Conservation (phyloP, 2,113 vertebrate species). For the Vidua chalybeata region DNA sequence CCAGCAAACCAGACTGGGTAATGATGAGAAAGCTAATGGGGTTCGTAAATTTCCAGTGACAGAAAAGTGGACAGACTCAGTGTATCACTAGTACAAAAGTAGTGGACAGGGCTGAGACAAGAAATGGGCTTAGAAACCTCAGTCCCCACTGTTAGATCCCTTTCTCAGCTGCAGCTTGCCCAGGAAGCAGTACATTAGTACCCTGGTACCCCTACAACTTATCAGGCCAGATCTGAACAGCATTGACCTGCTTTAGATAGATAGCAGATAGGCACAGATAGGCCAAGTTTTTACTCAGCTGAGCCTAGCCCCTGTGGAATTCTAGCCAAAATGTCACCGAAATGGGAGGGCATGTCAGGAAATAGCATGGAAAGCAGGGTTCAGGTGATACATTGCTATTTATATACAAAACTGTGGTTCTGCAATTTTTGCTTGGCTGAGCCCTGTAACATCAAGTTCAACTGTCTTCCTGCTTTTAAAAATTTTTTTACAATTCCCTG, state of each 20-base stretch:
- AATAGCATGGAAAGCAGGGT: neutral
- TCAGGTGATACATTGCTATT: neutral
- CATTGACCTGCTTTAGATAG: neutral
- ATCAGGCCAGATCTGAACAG: neutral
- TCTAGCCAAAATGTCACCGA: neutral
- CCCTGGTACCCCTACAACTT: neutral
- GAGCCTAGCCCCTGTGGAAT: neutral
- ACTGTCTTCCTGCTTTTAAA: neutral
- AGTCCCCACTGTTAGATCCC: neutral
- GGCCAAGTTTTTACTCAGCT: neutral
- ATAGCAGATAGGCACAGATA: neutral
- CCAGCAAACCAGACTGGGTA: neutral
- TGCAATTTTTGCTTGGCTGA: neutral
- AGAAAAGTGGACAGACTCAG: neutral
- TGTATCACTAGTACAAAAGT: rapidly evolving
- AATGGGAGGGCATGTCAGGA: neutral
- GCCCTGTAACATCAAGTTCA: neutral
- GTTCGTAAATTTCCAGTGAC: neutral
- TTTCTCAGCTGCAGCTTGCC: neutral
- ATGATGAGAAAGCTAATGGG: neutral
- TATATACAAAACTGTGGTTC: neutral
- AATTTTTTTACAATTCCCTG: neutral
- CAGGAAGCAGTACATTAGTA: neutral
- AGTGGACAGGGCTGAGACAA: neutral
- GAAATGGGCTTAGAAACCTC: neutral